phyloP scores from a whole-genome alignment of 2,113 vertebrate genomes.

The Triplophysa dalaica region DNA sequence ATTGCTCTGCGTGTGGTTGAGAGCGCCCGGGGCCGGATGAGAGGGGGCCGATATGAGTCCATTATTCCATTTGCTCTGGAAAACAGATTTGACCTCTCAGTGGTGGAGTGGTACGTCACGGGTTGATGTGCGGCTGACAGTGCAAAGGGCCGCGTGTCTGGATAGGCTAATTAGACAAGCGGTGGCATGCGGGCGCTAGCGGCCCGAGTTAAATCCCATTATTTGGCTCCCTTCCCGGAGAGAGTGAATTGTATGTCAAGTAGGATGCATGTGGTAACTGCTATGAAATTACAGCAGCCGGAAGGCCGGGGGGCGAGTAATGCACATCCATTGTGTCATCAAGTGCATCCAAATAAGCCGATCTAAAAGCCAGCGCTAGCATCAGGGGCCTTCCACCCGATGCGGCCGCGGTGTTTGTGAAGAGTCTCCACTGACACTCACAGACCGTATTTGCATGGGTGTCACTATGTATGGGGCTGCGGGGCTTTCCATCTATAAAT shows the following conservation, averaged over 20 bases:
- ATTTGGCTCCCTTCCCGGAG: conserved; percentile 76
- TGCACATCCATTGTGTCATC: conserved; percentile 78
- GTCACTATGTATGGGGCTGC: not conserved
- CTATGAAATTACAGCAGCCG: conserved; percentile 79
- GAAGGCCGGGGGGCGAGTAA: conserved; percentile 70
- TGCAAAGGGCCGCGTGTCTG: conserved; percentile 48
- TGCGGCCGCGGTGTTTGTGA: not conserved
- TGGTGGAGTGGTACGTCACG: conserved; percentile 47
- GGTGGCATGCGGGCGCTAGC: conserved; percentile 56
- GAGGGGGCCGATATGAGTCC: conserved; percentile 42
- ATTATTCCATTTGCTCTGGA: conserved; percentile 58
- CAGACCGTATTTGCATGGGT: not conserved
- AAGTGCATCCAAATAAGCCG: conserved; percentile 81
- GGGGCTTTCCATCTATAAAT: not conserved
- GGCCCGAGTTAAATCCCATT: conserved; percentile 76
- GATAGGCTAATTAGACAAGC: conserved; percentile 61
- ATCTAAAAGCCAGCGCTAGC: conserved; percentile 71
- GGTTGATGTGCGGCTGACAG: conserved; percentile 53
- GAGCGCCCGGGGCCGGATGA: conserved; percentile 24
- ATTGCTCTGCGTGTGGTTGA: conserved; percentile 14
- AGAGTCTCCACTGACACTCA: conserved; percentile 4
- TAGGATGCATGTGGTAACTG: conserved; percentile 81
- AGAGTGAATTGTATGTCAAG: conserved; percentile 80
- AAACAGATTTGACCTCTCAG: conserved; percentile 59
- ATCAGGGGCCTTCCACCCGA: conserved; percentile 46